phyloP scores from a whole-genome alignment of 2,888 invertebrate species.

The Nemoura dubitans region DNA sequence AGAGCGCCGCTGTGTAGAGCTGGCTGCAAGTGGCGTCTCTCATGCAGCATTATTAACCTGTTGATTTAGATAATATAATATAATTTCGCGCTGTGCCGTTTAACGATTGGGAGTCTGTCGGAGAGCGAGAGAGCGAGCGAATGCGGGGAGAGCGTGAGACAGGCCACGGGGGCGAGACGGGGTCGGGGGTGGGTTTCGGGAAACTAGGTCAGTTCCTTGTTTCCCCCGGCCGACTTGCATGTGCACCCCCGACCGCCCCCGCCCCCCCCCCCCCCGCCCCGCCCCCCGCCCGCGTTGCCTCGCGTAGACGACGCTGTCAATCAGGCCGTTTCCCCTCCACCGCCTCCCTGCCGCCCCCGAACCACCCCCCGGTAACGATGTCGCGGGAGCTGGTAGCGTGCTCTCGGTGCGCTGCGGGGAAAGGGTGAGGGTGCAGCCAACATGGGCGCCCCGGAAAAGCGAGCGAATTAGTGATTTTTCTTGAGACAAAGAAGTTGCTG shows the following conservation, averaged over 20 bases:
- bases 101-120: not conserved
- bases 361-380: too few species aligned
- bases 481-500: not conserved
- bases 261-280: not conserved
- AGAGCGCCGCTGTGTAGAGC: too few species aligned
- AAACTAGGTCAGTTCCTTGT: slow-evolving; percentile 12
- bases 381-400: not conserved
- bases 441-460: not conserved
- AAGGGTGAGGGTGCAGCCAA: not conserved
- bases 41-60: not conserved
- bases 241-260: not conserved
- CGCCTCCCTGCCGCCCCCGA: not conserved
- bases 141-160: not conserved
- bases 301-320: not conserved
- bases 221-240: not conserved
- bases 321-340: not conserved
- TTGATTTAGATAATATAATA: slow-evolving; percentile 12
- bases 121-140: not conserved
- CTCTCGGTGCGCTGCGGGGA: not conserved
- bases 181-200: not conserved
- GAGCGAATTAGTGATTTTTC: slow-evolving; percentile 7
- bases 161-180: not conserved
- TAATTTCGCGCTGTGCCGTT: not conserved
- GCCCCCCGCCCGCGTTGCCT: not conserved
- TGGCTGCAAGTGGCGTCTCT: not conserved